Evolutionary conservation across 2,113 vertebrate genomes (phyloP), one percentile per base, ranked within the genome.

Genomic region (Bubo blakistoni): DNA sequence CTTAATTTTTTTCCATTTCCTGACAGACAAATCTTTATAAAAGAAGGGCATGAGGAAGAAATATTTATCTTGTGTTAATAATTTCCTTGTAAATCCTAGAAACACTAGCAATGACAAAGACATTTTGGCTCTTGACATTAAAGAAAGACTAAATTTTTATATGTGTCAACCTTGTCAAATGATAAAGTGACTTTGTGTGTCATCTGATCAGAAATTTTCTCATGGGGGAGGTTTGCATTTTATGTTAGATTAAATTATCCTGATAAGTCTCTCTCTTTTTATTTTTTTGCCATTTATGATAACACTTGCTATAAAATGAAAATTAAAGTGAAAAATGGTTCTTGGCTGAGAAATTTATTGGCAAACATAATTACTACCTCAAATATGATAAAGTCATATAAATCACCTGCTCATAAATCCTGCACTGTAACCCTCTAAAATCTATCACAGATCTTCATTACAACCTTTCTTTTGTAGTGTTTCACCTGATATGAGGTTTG

Each of bases 241-340:
- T 86, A 59, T 81, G 22, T 94, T 76, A 94, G 59, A 79, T 84
- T 90, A 93, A 62, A 89, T 95, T 86, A 88, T 74, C n/a, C 21
- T 62, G 47, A 52, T 83, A 90, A 79, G 51, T 67, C 34, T 85
- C 26, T 67, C 3, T 69, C 24, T 82, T 51, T 85, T 55, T 84
- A 1, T 77, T 66, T 80, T 90, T 93, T 92, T 74, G 29, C 65
- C 81, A 77, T 91, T 94, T 78, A 79, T 76, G 40, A 72, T 86
- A 96, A 81, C 30, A 84, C 71, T 93, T 93, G 13, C 89, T 95
- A 70, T 81, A 94, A 91, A 96, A 95, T 90, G 8, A 94, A 96
- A 92, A 92, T 91, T 92, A 94, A 93, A 85, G 32, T 92, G 71
- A 97, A 93, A 93, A 95, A 88, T 77, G 46, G 18, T 69, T 59